phyloP scores from a whole-genome alignment of 2,797 vertebrate species.

The Melanogrammus aeglefinus region DNA sequence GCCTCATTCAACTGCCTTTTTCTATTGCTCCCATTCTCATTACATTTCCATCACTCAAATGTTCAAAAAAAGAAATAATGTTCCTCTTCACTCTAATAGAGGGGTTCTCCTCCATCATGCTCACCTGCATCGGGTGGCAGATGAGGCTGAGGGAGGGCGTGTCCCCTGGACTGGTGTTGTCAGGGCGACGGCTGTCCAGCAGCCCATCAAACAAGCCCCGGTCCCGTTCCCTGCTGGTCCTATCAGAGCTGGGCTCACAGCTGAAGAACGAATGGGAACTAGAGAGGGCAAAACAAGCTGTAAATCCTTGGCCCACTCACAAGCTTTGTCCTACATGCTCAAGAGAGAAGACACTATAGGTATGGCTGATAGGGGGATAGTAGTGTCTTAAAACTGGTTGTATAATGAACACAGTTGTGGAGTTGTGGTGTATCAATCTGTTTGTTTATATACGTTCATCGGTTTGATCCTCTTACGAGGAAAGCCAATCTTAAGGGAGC shows the following conservation, averaged over 20 bases:
- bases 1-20: too few species aligned
- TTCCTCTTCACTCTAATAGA: neutral
- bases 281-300: conserved; percentile 23
- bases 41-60: neutral
- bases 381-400: neutral
- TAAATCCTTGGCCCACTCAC: neutral
- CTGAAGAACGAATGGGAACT: conserved; percentile 92
- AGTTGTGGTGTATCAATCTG: too few species aligned
- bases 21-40: neutral
- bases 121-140: conserved; percentile 90
- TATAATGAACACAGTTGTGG: neutral
- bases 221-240: conserved; percentile 64
- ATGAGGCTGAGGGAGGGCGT: conserved; percentile 80
- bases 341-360: neutral
- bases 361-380: neutral
- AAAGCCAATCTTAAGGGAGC: neutral
- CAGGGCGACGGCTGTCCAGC: conserved; percentile 80
- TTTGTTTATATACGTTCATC: too few species aligned
- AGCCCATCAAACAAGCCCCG: conserved; percentile 74
- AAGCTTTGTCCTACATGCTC: neutral
- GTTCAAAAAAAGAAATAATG: neutral
- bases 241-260: conserved; percentile 60
- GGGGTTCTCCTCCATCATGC: neutral
- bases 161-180: conserved; percentile 78
- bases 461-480: neutral